Percentiles rank a stretch among this genome's conserved stretches.
phyloP scores from a whole-genome alignment of 2,113 vertebrate species.

The Myiozetetes cayanensis region DNA sequence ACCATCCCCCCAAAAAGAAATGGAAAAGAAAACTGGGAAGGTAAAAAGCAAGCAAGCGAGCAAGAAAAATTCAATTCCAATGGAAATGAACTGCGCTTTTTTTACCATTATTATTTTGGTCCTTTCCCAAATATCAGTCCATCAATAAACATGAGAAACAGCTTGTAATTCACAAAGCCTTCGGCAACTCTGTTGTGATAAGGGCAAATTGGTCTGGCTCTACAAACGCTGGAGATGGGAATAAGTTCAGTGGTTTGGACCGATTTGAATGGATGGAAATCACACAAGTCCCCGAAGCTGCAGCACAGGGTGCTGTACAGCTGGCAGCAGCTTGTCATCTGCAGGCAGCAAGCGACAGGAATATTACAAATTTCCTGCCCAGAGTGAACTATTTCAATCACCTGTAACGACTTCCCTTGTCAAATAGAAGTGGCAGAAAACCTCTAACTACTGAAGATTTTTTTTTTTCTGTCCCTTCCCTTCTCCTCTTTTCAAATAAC shows the following conservation, averaged over 20 bases:
- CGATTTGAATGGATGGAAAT: constrained; percentile 61
- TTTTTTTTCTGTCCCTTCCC: not conserved
- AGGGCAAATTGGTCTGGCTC: constrained; percentile 64
- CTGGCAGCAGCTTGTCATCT: constrained; percentile 61
- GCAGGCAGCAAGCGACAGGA: constrained; percentile 34
- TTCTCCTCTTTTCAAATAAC: constrained; percentile 21
- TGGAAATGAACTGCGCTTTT: constrained; percentile 46
- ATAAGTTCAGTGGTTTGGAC: constrained; percentile 67
- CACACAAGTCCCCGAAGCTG: constrained; percentile 44
- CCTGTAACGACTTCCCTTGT: constrained; percentile 53
- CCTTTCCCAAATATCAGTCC: constrained; percentile 67
- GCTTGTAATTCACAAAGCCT: constrained; percentile 69
- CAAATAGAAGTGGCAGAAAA: constrained; percentile 60
- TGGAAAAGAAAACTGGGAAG: not conserved
- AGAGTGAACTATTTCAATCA: constrained; percentile 61
- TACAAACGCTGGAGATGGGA: constrained; percentile 48
- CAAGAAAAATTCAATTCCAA: constrained; percentile 28
- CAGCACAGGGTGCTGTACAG: constrained; percentile 35
- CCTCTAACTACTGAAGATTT: not conserved
- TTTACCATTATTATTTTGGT: constrained; percentile 37
- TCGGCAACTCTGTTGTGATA: constrained; percentile 50
- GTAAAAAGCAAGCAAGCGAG: not conserved
- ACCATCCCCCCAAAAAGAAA: not conserved
- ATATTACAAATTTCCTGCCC: constrained; percentile 36
- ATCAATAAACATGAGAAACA: constrained; percentile 77